Base-by-base conservation (phyloP, 2,113 vertebrate genomes). In the Sakesphorus luctuosus region DNA sequence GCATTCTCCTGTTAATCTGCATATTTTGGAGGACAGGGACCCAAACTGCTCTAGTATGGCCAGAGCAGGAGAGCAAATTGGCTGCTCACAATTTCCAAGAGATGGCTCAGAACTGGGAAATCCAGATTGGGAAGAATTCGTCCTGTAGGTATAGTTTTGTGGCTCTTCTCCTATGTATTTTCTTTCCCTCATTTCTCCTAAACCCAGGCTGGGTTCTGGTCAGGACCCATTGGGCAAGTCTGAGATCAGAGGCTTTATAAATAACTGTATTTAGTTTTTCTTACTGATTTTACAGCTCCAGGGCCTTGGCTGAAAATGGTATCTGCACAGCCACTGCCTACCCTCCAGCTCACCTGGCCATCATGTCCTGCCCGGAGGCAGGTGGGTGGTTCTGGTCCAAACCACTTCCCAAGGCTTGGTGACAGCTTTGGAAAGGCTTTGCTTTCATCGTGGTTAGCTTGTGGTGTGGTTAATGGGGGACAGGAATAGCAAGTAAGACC, bases 41-140 rank as follows among this genome's bases (percentile, higher is more conserved):
- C 40, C 49, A 12, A 52, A 38, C 17, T 26, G 23, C 69, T 47
- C 53, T 16, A 0, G 63, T n/a, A 0, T 23, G 28, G 31, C 43
- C 59, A n/a, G 79, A 74, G 73, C 38, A 69, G 72, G 38, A 65
- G 38, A 44, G 9, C 43, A 33, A 7, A 18, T 20, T 15, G 61
- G 8, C 38, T 83, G 43, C 49, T 44, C 1, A 4, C 67, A 2
- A 3, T 47, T 84, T 47, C 52, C 11, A 6, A n/a, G 76, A 35
- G 36, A 21, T 72, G 36, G 50, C 69, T 91, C 36, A 52, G 68
- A 62, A 3, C 53, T 26, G n/a, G 49, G 68, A 23, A 6, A 50
- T 49, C 18, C 50, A 12, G 24, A 1, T 2, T 10, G 53, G 36
- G 23, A 28, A 62, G 52, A 52, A 18, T 53, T 84, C 18, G 58